These are phyloP conservation scores for Merops nubicus DNA, from an alignment of 2,113 vertebrate species.

Conservation along the genomic window DNA sequence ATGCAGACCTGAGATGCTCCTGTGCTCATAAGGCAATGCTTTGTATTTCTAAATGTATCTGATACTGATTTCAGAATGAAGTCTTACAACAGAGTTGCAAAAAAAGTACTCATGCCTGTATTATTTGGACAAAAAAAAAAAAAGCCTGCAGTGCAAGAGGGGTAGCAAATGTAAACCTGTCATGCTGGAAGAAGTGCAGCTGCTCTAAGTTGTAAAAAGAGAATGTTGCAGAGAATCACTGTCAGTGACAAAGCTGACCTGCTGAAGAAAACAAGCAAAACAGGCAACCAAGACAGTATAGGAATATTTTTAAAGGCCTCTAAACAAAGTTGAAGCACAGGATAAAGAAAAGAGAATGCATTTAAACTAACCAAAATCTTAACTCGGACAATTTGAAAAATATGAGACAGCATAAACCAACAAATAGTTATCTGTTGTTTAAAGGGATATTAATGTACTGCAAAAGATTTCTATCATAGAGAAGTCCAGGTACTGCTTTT, in stretches of 20 bases:
- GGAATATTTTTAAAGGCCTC: not conserved
- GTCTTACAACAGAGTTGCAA: not conserved
- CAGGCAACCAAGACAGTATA: not conserved
- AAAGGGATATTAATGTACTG: not conserved
- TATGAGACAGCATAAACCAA: not conserved
- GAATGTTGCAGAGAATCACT: not conserved
- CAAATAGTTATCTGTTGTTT: not conserved
- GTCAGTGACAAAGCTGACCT: not conserved
- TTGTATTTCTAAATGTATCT: not conserved
- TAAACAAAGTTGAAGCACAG: not conserved
- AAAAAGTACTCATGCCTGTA: not conserved
- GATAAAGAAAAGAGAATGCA: not conserved
- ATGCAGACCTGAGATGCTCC: not conserved
- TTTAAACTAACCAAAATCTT: not conserved
- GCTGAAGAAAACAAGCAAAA: not conserved
- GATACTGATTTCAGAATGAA: not conserved
- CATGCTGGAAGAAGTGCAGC: not conserved
- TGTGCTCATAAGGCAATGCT: not conserved
- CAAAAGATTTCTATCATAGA: not conserved
- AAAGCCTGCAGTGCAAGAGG: not conserved
- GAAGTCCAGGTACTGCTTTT: not conserved
- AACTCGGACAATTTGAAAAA: not conserved
- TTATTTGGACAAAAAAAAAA: not conserved
- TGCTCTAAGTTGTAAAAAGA: not conserved
- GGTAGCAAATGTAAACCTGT: not conserved